These are phyloP conservation scores for Caenorhabditis becei DNA, from an alignment of 2,888 invertebrate genomes.

Conservation along the genomic window DNA sequence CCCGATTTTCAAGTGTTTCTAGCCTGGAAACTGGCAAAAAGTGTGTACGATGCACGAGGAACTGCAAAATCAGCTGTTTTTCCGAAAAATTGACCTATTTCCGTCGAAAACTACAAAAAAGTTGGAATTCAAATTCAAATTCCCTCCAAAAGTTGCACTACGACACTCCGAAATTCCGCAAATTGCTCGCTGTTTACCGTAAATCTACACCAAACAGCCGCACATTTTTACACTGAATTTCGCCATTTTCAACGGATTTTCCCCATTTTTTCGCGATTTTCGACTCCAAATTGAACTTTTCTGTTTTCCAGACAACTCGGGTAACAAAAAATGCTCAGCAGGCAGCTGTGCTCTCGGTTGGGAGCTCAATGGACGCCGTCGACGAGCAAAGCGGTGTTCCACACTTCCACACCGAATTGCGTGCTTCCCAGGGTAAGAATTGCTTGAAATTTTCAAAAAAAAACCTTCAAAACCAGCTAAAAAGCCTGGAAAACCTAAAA, in stretches of 20 bases:
- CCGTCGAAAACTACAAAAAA: neutral
- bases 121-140: too few species aligned
- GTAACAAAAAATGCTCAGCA: constrained; percentile 46
- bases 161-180: constrained; percentile 49
- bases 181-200: constrained; percentile 24
- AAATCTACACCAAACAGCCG: constrained; percentile 34
- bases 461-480: neutral
- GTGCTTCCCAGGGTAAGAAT: constrained; percentile 48
- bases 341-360: constrained; percentile 36
- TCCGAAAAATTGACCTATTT: neutral
- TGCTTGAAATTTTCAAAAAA: neutral
- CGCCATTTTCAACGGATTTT: neutral
- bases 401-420: constrained; percentile 40
- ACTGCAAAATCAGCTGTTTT: neutral
- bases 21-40: too few species aligned
- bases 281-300: neutral
- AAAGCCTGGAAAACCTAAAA: neutral
- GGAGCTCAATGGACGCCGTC: constrained; percentile 53
- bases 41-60: too few species aligned
- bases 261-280: constrained; percentile 8
- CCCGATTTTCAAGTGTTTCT: too few species aligned
- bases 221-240: constrained; percentile 2
- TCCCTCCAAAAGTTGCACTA: too few species aligned
- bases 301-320: constrained; percentile 27
- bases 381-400: constrained; percentile 62